Evolutionary conservation across 2,113 vertebrate species (phyloP).

Genomic region (Ivindomyrus marchei): DNA sequence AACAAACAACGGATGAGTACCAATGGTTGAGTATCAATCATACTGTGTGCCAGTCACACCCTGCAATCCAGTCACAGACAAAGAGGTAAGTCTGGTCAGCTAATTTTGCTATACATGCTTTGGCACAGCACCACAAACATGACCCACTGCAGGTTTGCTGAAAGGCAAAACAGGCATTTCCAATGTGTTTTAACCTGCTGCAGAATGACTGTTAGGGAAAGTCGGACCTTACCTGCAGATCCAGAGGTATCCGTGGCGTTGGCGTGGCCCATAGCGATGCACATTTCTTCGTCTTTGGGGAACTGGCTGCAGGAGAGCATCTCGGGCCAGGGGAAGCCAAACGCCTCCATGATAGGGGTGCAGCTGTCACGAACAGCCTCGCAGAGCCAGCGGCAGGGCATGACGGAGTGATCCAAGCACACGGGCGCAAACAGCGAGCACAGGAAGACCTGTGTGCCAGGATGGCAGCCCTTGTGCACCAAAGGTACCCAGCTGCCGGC

Average conservation of each 20-base stretch:
- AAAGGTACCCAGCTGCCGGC: constrained; percentile 96
- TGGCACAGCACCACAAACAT: background rate
- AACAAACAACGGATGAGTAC: background rate
- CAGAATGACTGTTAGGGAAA: background rate
- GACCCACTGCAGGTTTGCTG: background rate
- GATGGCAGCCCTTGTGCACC: constrained; percentile 93
- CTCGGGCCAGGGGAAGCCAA: constrained; percentile 95
- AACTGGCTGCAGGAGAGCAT: constrained; percentile 97
- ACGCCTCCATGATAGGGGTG: constrained; percentile 93
- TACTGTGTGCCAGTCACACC: background rate
- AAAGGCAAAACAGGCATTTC: background rate
- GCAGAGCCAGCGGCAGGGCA: constrained; percentile 92
- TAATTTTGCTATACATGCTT: background rate
- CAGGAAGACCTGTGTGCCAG: constrained; percentile 87
- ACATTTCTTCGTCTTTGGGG: constrained; percentile 78
- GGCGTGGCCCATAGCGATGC: constrained; percentile 81
- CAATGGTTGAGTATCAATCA: background rate
- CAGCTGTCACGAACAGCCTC: constrained; percentile 88
- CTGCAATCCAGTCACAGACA: background rate
- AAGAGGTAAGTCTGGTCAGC: background rate
- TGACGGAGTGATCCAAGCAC: constrained; percentile 84
- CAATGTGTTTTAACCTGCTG: background rate
- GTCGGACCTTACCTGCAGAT: constrained; percentile 66
- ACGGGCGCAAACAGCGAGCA: constrained; percentile 93
- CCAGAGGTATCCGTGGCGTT: constrained; percentile 72